Percentiles rank a stretch among this genome's conserved stretches.
Evolutionary conservation across 2,113 vertebrate species (phyloP).

Genomic region (Porphyrio hochstetteri): DNA sequence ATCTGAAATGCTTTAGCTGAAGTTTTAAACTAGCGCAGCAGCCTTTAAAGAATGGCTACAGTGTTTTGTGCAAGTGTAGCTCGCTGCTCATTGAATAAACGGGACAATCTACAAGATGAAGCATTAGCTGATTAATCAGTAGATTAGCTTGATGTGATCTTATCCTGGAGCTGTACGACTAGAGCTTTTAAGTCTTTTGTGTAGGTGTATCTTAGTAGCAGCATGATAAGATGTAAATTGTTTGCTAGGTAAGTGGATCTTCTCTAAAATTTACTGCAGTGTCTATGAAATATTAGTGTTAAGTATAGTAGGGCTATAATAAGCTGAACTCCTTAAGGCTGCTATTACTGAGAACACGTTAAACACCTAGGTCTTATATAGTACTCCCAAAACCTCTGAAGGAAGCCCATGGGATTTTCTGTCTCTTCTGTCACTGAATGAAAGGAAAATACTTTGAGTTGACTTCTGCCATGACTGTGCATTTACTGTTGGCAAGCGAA

Average conservation of each 20-base stretch:
- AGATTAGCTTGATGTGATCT: neutral
- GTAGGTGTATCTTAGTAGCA: neutral
- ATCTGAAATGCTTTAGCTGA: constrained; percentile 36
- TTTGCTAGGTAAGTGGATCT: neutral
- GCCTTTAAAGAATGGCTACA: neutral
- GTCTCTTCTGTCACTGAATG: neutral
- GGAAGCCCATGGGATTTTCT: neutral
- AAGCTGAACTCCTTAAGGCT: neutral
- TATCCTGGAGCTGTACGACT: neutral
- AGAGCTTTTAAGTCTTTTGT: neutral
- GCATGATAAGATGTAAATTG: neutral
- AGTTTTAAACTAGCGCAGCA: neutral
- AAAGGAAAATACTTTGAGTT: neutral
- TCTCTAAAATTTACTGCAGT: neutral
- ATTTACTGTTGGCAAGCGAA: neutral
- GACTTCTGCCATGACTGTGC: neutral
- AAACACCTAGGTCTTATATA: neutral
- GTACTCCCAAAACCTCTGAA: neutral
- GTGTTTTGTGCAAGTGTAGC: neutral
- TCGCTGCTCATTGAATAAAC: neutral
- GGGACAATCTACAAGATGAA: neutral
- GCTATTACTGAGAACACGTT: neutral
- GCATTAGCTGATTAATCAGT: neutral
- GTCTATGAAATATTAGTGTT: neutral
- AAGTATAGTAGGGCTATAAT: neutral